Base-by-base conservation (phyloP, 2,888 invertebrate species). In the Temnothorax rugatulus region DNA sequence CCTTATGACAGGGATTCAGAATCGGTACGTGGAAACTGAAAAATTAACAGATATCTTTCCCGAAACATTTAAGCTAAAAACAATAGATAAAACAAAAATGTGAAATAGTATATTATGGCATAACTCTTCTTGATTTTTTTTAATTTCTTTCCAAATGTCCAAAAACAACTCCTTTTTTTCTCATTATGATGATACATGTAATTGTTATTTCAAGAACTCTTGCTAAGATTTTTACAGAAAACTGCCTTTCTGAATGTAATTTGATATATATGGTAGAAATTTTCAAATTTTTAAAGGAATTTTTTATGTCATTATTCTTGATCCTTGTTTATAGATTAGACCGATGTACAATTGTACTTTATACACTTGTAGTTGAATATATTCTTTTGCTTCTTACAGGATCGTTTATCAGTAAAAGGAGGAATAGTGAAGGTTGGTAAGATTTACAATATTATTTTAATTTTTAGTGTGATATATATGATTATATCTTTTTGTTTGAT, bases 381-480 rank as follows among this genome's bases (percentile, higher is more conserved):
- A 18, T 50, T 34, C 3, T 50, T 34, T 61, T 34, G 11, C 38
- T 18, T 25, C 34, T 34, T 34, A 34, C 34, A 76, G 76, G 52
- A 52, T 0, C 9, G 1, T 21, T 13, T 21, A 25, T 25, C 41
- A n/a, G 4, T 4, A 1, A 34, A 4, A 64, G 38, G 9, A 64
- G 38, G 21, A 50, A 0, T 0, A 38, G 1, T 52, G 25, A 76
- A 64, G 44, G 74, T 74, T n/a, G n/a, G 50, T 64, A 21, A 15
- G 4, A 63, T 75, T 75, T 29, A n/a, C 2, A 25, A 73, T 73
- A 44, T 73, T 18, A 44, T 11, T 25, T 44, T 13, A 44, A 44
- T 29, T 44, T 74, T 34, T 4, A 57, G 5, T 21, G 15, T 18
- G 25, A 21, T 41, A 21, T 71, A 38, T 52, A 34, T n/a, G 34